Evolutionary conservation across 2,888 invertebrate species (phyloP), one percentile per base, ranked within the genome.

Genomic region (Acronicta leporina): DNA sequence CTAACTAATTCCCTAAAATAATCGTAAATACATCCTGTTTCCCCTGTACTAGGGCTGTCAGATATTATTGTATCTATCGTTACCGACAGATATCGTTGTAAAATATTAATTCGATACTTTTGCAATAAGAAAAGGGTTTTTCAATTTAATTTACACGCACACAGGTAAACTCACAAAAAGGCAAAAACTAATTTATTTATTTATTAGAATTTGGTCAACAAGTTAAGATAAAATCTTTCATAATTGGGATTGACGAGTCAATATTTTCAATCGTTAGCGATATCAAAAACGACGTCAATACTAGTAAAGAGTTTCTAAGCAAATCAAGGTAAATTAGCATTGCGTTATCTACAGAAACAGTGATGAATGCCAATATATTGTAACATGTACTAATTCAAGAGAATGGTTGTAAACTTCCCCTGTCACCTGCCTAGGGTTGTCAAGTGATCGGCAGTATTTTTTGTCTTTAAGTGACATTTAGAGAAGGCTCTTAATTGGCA

Each of bases 311-410:
- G 41, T 47, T 38, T 44, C 20, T 10, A 56, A 25, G 44, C 43
- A 45, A 14, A 59, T 51, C n/a, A 16, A 27, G 42, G 16, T 67
- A 64, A 13, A 55, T 61, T 58, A 51, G 27, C 62, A 53, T 43
- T 52, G 51, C 48, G 25, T 40, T 60, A 47, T 11, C 47, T 50
- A 57, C 38, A 48, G 38, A 59, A 64, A 53, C 27, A 56, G 52
- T 59, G 62, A 43, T 63, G 47, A 68, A 63, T 67, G 40, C 64
- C 63, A 55, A 47, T 16, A 44, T 58, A n/a, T n/a, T n/a, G n/a
- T n/a, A 60, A 68, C 52, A 64, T 74, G 55, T 66, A 61, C 64
- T 73, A 66, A 77, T 69, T 62, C 52, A 44, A 33, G 16, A 53
- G 56, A 20, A 50, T 41, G 54, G 58, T 73, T 60, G 55, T 68